Conservation (phyloP, 2,113 vertebrate genomes). For the Cyprinus carpio region DNA sequence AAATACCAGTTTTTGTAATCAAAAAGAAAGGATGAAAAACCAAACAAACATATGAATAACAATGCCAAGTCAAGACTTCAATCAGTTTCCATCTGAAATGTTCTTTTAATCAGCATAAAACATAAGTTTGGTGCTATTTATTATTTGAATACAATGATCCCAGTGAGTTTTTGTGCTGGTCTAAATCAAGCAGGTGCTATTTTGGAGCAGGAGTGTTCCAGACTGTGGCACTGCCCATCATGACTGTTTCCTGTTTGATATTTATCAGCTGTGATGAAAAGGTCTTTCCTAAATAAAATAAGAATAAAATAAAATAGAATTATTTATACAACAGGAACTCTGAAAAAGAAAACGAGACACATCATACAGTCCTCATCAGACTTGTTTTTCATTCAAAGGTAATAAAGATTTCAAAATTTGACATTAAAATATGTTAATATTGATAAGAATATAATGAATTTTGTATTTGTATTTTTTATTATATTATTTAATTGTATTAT, state of each 20-base stretch:
- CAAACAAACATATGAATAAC: background rate
- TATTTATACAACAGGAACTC: background rate
- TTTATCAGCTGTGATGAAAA: constrained; percentile 67
- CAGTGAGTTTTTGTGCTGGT: constrained; percentile 23
- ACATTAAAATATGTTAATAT: background rate
- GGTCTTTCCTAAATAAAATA: constrained; percentile 56
- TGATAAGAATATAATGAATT: background rate
- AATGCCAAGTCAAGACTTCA: background rate
- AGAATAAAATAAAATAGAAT: background rate
- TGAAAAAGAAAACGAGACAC: background rate
- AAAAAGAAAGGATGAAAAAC: background rate
- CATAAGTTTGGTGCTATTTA: background rate
- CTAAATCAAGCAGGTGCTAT: constrained; percentile 47
- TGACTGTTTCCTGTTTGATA: constrained; percentile 70
- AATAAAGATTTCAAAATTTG: background rate
- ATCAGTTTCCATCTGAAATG: background rate
- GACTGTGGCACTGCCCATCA: constrained; percentile 52
- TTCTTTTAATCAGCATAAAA: constrained; percentile 6
- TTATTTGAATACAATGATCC: constrained; percentile 17
- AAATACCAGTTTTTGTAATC: constrained; percentile 31
- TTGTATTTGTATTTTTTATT: background rate
- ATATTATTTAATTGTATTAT: background rate
- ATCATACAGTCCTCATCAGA: background rate
- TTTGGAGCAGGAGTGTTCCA: constrained; percentile 50
- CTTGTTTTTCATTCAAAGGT: background rate